Conservation (phyloP, 2,797 vertebrate species). For the Siniperca scherzeri region DNA sequence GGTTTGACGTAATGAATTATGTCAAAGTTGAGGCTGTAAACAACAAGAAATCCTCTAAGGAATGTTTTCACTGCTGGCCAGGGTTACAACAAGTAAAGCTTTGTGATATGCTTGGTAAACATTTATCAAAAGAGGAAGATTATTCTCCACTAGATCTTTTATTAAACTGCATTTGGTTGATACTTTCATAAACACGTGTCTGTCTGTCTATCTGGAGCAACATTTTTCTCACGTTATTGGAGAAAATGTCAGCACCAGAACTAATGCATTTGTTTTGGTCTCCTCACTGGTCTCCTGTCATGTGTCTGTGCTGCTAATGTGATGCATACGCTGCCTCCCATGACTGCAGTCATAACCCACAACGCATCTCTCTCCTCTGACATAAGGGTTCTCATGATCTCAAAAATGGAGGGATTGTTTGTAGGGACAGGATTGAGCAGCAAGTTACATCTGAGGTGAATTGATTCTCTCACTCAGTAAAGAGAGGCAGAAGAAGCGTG, state of each 20-base stretch:
- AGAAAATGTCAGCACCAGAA: conserved; percentile 21
- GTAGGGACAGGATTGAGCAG: conserved; percentile 11
- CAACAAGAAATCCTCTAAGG: conserved; percentile 42
- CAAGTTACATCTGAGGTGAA: conserved; percentile 22
- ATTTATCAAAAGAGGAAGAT: conserved; percentile 14
- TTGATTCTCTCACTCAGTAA: conserved; percentile 8
- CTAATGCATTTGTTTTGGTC: conserved; percentile 32
- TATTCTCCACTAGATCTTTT: conserved; percentile 1
- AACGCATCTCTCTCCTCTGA: conserved; percentile 48
- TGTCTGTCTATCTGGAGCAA: conserved; percentile 7
- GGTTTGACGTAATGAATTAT: conserved; percentile 20
- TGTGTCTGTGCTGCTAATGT: conserved; percentile 77
- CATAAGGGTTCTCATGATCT: conserved; percentile 63
- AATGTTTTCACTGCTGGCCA: conserved; percentile 49
- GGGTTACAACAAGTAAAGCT: conserved; percentile 50
- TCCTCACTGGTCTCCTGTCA: conserved; percentile 69
- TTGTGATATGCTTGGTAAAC: conserved; percentile 46
- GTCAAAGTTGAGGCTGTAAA: conserved; percentile 43
- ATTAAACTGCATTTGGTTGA: conserved; percentile 8
- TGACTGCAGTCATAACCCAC: conserved; percentile 68
- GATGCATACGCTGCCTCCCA: conserved; percentile 72
- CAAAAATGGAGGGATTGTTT: conserved; percentile 73
- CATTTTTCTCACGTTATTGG: neutral
- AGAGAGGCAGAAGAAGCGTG: conserved; percentile 2
- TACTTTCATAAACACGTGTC: conserved; percentile 13